Percentiles rank a stretch among this genome's conserved stretches.
phyloP scores from a whole-genome alignment of 1,140 invertebrate species.

The Manduca sexta region DNA sequence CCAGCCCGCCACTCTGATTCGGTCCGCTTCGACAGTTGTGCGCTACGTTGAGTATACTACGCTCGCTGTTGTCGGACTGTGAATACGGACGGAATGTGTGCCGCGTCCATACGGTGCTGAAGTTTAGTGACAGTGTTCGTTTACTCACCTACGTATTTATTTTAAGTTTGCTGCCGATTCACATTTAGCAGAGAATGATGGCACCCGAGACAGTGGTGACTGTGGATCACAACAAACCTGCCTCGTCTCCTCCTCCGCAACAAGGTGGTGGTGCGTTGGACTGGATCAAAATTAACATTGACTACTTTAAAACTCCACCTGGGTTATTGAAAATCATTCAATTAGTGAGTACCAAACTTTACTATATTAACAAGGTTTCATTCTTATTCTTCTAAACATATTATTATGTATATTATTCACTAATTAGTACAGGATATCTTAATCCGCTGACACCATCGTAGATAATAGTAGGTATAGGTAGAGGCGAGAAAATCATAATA shows the following conservation, averaged over 20 bases:
- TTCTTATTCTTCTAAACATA: too few relatives aligned
- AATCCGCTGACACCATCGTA: too few relatives aligned
- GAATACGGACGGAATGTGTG: slow-evolving; percentile 40
- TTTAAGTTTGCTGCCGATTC: slow-evolving; percentile 9
- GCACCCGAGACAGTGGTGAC: slow-evolving; percentile 80
- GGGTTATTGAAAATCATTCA: slow-evolving; percentile 76
- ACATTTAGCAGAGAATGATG: slow-evolving; percentile 67
- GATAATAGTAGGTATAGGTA: too few relatives aligned
- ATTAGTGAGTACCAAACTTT: slow-evolving; percentile 69
- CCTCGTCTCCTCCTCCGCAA: slow-evolving; percentile 69
- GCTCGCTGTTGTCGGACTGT: slow-evolving; percentile 33
- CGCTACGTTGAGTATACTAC: slow-evolving; percentile 47
- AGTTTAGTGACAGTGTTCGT: slow-evolving; percentile 58
- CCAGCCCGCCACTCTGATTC: slow-evolving; percentile 28
- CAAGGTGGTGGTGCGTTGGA: slow-evolving; percentile 65
- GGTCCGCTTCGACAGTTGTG: slow-evolving; percentile 37
- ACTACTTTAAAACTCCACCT: slow-evolving; percentile 76
- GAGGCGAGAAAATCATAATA: too few relatives aligned
- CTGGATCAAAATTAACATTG: slow-evolving; percentile 76
- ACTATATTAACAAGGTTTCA: too few relatives aligned
- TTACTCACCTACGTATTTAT: slow-evolving; percentile 20
- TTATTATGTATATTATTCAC: too few relatives aligned
- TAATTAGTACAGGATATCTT: too few relatives aligned
- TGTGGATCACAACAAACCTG: slow-evolving; percentile 74
- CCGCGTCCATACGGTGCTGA: slow-evolving; percentile 48